Percentiles rank a stretch among this genome's conserved stretches.
These are phyloP conservation scores for Forficula auricularia DNA, from an alignment of 1,140 invertebrate genomes.

Conservation along the genomic window DNA sequence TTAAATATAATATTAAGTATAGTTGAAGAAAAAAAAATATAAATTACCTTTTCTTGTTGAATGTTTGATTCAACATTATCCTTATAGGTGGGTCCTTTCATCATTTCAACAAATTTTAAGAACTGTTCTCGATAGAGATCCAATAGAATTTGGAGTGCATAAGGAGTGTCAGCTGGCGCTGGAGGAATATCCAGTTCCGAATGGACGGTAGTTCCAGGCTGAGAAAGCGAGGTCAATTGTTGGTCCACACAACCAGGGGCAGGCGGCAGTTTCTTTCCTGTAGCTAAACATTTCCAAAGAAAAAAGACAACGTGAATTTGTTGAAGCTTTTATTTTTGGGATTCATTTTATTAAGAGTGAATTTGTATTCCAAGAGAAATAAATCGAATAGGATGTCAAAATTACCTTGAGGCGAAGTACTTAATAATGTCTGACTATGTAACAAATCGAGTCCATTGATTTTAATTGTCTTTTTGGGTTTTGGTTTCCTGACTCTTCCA, in stretches of 20 bases:
- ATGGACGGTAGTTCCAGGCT: constrained; percentile 41
- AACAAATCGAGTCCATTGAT: constrained; percentile 74
- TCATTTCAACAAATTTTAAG: constrained; percentile 57
- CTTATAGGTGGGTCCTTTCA: constrained; percentile 61
- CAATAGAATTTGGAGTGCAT: constrained; percentile 66
- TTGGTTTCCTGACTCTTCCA: constrained; percentile 33
- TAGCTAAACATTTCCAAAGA: no score
- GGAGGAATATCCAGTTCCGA: constrained; percentile 63
- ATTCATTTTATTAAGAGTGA: no score
- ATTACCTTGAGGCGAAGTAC: constrained; percentile 52
- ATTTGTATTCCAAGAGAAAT: no score
- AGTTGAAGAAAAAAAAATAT: neutral
- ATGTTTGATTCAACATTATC: constrained; percentile 57
- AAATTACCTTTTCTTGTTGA: constrained; percentile 49
- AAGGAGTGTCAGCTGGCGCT: constrained; percentile 59
- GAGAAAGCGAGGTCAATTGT: constrained; percentile 56
- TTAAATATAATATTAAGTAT: no score
- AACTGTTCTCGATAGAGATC: constrained; percentile 71
- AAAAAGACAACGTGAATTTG: no score
- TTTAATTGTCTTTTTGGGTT: constrained; percentile 43
- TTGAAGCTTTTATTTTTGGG: no score
- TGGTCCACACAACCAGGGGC: constrained; percentile 80
- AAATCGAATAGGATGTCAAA: no score
- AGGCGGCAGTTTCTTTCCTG: constrained; percentile 51
- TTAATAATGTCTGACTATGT: constrained; percentile 76